Conservation (phyloP, 2,888 invertebrate genomes). For the Epinotia ramella region DNA sequence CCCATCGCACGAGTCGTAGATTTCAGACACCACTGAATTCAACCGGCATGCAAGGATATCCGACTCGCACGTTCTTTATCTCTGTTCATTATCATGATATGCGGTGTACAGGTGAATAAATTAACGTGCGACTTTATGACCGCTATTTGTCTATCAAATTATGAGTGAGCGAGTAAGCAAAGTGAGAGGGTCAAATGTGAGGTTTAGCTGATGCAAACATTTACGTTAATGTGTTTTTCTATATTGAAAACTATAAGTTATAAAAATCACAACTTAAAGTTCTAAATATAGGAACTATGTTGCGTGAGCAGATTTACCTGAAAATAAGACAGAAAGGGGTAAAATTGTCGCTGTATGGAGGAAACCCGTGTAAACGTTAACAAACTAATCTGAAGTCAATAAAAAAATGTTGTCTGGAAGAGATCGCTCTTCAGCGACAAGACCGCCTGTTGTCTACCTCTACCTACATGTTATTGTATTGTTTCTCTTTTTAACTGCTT, state of each 20-base stretch:
- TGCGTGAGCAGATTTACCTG: too few species aligned
- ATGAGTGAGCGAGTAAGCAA: slow-evolving; percentile 32
- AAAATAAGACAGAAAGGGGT: too few species aligned
- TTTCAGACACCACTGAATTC: slow-evolving; percentile 33
- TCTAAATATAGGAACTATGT: too few species aligned
- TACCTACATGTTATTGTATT: too few species aligned
- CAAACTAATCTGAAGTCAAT: too few species aligned
- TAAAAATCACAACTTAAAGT: too few species aligned
- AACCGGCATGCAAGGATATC: slow-evolving; percentile 59
- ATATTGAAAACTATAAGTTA: neutral
- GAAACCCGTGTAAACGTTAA: too few species aligned
- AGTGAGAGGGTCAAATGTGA: slow-evolving; percentile 1
- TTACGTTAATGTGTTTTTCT: neutral
- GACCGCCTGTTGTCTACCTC: too few species aligned
- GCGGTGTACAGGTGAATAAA: slow-evolving; percentile 58
- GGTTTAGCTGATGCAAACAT: neutral
- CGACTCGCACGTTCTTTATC: slow-evolving; percentile 51
- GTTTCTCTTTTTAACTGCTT: too few species aligned
- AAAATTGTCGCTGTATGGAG: too few species aligned
- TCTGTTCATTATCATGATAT: slow-evolving; percentile 53
- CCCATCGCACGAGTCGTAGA: slow-evolving; percentile 5
- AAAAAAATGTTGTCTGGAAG: neutral
- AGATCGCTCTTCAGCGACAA: too few species aligned
- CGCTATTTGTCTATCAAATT: slow-evolving; percentile 53
- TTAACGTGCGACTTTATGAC: slow-evolving; percentile 54